Evolutionary conservation across 2,888 invertebrate genomes (phyloP), one percentile per base, ranked within the genome.

Genomic region (Amblyjoppa proteus): DNA sequence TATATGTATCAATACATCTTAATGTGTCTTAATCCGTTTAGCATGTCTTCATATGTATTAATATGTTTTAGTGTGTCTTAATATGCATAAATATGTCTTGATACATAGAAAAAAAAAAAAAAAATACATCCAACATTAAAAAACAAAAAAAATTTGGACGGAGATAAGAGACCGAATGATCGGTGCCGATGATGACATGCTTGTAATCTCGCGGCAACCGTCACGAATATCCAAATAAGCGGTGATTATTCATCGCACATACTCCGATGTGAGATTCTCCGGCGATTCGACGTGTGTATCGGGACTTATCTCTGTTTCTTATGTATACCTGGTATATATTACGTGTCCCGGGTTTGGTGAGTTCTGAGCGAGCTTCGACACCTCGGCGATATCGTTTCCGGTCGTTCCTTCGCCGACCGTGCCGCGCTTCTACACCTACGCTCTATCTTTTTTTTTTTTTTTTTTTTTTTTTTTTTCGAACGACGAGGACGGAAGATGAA

Each of bases 351-450:
- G 58, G 20, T 83, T 77, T 69, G 45, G 56, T 56, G 53, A 28
- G 20, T 78, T 53, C 75, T 56, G 64, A 75, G 64, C 41, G 51
- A 41, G 75, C 34, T 66, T 81, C 64, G 66, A 80, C 77, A 73
- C 38, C 77, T 41, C 81, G 25, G 45, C 56, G 58, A 74, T 74
- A 77, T 86, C 88, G 88, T 88, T 92, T 91, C 91, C 91, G 90
- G 89, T 88, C 88, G 89, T 78, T 80, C 87, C 89, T 90, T 66
- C 68, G 74, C 77, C 77, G 58, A 49, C 66, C 73, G 61, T 28
- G 56, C n/a, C 68, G 64, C 71, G 77, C 80, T 71, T 89, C 89
- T 90, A 90, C 61, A 61, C 61, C 28, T 53, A 53, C n/a, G n/a
- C 53, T 53, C 20, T 53, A 20, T 20, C 53, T 53, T 53, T 45